Evolutionary conservation across 2,888 invertebrate genomes (phyloP), one percentile per base, ranked within the genome.

Genomic region (Liopterus haemorrhoidalis): DNA sequence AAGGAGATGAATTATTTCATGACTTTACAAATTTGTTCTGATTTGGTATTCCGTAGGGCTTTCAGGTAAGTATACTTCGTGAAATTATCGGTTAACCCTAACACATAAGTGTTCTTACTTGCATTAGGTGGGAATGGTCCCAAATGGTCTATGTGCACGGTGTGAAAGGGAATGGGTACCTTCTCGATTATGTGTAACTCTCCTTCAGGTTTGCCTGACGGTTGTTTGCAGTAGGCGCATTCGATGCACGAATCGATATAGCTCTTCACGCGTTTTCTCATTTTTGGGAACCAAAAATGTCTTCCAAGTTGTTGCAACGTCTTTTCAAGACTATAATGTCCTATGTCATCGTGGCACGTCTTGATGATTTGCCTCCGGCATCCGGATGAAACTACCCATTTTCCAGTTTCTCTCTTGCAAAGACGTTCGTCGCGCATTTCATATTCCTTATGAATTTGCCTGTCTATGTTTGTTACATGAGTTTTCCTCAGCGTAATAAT

Each of bases 131-230:
- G 53, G 47, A 67, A 68, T 8, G 64, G 66, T 1, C 65, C 65
- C 5, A 67, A 45, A 46, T 68, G 66, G 49, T 69, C 66, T 0
- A 67, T 33, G 46, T 68, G 65, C 9, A 69, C 16, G 0, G 63
- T 66, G 37, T 66, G 60, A 31, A 69, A 66, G 0, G 66, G 64
- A 2, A 57, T 52, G 2, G 53, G 46, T 5, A 59, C 53, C 47
- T 68, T 67, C 4, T 59, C 58, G 6, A 68, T 67, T 0, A 62
- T 57, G 36, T 54, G 47, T 11, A 60, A 22, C 20, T 50, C 46
- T 1, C 57, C 60, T 19, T 51, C 5, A 43, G 52, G 1, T 57
- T 33, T 14, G 0, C 61, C 45, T 53, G 43, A 24, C 8, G 46
- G 47, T 0, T 54, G 54, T 39, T 61, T 62, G 2, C 57, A 55